Base-by-base conservation (phyloP, 2,113 vertebrate genomes). In the Dipodomys spectabilis region DNA sequence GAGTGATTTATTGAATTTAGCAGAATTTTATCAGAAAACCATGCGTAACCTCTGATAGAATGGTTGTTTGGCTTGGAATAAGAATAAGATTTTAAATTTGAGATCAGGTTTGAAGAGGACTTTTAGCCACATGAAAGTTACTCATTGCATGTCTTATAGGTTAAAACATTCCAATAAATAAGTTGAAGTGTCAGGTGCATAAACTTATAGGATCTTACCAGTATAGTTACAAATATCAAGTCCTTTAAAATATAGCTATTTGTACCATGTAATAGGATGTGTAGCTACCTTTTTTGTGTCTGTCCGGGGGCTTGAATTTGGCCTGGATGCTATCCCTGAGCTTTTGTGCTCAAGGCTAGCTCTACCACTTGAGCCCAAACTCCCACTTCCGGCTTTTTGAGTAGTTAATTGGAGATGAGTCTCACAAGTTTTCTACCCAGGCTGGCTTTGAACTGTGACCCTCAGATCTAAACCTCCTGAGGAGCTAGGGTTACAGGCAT, bases 21-120 rank as follows among this genome's bases (percentile, higher is more conserved):
- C 20, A 49, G 28, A 82, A 75, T 79, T 79, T 82, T 88, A 77
- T 74, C 7, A 79, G 69, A 92, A 93, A 86, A 53, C 3, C 25
- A 83, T 28, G 27, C 27, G 10, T 64, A 68, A 32, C 1, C 28
- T 32, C 2, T 57, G 12, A 65, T 74, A 30, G 32, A 68, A 65
- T 27, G 44, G 4, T 28, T 74, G 12, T 16, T 87, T 77, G 39
- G 13, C 57, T 68, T 84, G 19, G 35, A 44, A 49, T 81, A 28
- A 72, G 73, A 39, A 39, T 30, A 53, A 25, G 6, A 57, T 60
- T 92, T 90, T 71, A 75, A 90, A 30, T 60, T 79, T 28, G 83
- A 75, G 10, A 4, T 73, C 65, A 92, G 68, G 23, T 73, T 81
- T n/a, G n/a, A 20, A 79, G 82, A 89, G n/a, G 20, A 71, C 60